Percentiles rank a stretch among this genome's conserved stretches.
Evolutionary conservation across 2,888 invertebrate species (phyloP).

Genomic region (Gari tellinella): DNA sequence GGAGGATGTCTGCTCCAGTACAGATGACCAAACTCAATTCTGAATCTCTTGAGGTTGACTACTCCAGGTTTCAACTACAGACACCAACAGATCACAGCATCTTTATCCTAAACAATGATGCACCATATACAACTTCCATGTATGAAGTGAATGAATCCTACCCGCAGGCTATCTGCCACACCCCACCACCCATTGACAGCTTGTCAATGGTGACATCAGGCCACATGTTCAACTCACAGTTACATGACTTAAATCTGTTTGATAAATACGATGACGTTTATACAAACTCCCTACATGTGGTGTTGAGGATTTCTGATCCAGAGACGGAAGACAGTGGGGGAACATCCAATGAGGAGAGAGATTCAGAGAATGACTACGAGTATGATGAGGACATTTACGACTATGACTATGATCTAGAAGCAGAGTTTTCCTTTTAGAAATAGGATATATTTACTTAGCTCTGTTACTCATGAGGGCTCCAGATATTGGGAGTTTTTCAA

Average conservation of each 20-base stretch:
- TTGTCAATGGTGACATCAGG: constrained; percentile 78
- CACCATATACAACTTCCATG: constrained; percentile 80
- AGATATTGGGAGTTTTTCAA: too few species aligned
- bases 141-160: constrained; percentile 75
- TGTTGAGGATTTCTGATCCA: constrained; percentile 75
- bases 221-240: constrained; percentile 61
- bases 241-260: constrained; percentile 70
- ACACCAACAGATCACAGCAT: constrained; percentile 74
- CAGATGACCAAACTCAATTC: constrained; percentile 58
- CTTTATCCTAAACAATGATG: constrained; percentile 78
- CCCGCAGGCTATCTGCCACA: constrained; percentile 72
- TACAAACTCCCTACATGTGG: constrained; percentile 75
- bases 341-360: constrained; percentile 75
- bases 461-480: too few species aligned
- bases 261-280: constrained; percentile 78
- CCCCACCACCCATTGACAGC: constrained; percentile 82
- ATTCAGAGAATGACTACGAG: constrained; percentile 80
- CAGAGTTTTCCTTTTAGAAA: constrained; percentile 70
- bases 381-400: constrained; percentile 83
- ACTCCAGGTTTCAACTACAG: constrained; percentile 76
- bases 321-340: constrained; percentile 80
- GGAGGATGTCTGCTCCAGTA: constrained; percentile 70
- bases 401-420: constrained; percentile 76
- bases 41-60: constrained; percentile 56
- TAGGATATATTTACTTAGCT: too few species aligned